Evolutionary conservation across 2,888 invertebrate species (phyloP), one percentile per base, ranked within the genome.

Genomic region (Labia minor): DNA sequence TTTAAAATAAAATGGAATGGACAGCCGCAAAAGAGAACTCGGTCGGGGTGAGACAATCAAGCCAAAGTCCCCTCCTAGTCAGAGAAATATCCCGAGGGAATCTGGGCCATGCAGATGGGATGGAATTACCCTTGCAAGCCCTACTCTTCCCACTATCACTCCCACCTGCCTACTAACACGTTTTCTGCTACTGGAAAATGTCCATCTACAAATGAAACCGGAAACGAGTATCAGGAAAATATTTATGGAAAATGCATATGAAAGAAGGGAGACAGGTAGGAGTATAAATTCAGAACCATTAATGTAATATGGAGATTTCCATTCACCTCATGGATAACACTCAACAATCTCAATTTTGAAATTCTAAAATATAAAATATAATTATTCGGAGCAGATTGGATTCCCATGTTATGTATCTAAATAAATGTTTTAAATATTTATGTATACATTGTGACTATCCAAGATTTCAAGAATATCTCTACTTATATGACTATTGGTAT

Each of bases 41-140:
- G n/a, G 49, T 49, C n/a, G 3, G 14, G 3, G n/a, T 49, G 49
- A 49, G 49, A 14, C 6, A 33, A 33, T 33, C 33, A 33, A 33
- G 11, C 33, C 11, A 11, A 33, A 10, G 49, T n/a, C n/a, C 49
- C 14, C 14, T 49, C 6, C 8, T n/a, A 14, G 6, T 3, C 2
- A 10, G 8, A 49, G 49, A 49, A 16, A 49, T 49, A 3, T 8
- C 49, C 49, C 49, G 49, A n/a, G 49, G 49, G 49, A 49, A 16
- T 11, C 49, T 14, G 49, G 49, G 49, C n/a, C 49, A 49, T 49
- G 49, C 49, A 49, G 49, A 49, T 49, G 49, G 49, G 49, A 49
- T 49, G 49, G 16, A 49, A 49, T 49, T 49, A 49, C 49, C 3
- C 49, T 49, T 49, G 49, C 49, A 4, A 4, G 4, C 49, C 16